Base-by-base conservation (phyloP, 1,140 invertebrate species). In the Anthonomus grandis region DNA sequence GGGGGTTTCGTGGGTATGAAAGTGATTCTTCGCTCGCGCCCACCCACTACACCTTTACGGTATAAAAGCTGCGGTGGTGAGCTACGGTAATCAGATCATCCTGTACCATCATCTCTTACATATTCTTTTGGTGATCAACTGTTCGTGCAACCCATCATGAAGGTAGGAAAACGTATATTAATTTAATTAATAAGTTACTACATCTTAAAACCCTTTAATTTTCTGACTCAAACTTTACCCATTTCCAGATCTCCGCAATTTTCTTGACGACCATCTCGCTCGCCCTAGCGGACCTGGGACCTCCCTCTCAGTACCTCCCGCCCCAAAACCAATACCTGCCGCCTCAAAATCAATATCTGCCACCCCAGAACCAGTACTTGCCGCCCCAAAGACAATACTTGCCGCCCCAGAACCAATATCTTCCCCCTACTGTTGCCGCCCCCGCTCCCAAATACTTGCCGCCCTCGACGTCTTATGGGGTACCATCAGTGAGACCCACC, bases 241-340 rank as follows among this genome's bases (percentile, higher is more conserved):
- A 13, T 47, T 63, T 62, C 22, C 51, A 70, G 69, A 57, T 67
- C 37, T 54, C 59, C 42, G 12, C 69, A 38, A 46, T 61, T 15
- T 24, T 66, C 17, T 38, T 67, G 3, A 59, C 65, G 10, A 47
- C 64, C n/a, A 37, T 65, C 18, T 52, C 64, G 6, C 6, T 66
- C 2, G 68, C 60, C 4, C 34, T 67, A 4, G 68, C 66, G 34
- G 77, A 78, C 63, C 76, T 75, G 69, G 68, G 70, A 27, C 78
- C 78, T 48, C 74, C 77, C 47, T 78, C 73, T 54, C 76, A 78
- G 58, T 82, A 82, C 64, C 72, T 81, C 44, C n/a, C n/a, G n/a
- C 79, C 80, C 1, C 74, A 77, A 49, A 79, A 78, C 49, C 60
- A 63, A 48, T 65, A 65, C 41, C 51, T 62, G 31, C 51, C 66